Conservation (phyloP, 2,113 vertebrate genomes). For the Brevimyrus niger region DNA sequence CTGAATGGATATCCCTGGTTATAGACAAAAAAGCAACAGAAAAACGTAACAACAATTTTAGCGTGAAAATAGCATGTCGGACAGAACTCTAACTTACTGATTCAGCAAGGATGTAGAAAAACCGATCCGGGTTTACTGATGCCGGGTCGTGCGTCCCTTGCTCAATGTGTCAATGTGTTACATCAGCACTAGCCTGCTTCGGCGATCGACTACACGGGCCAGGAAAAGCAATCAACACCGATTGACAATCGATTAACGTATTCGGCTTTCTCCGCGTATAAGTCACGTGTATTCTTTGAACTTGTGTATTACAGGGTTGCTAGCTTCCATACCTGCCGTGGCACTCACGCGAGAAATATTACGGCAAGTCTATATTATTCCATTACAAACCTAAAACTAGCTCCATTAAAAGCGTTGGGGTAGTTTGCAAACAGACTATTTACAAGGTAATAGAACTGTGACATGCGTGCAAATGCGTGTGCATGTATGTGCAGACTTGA, state of each 20-base stretch:
- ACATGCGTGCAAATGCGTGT: too few relatives aligned
- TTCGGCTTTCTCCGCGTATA: background rate
- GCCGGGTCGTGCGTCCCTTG: background rate
- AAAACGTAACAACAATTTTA: background rate
- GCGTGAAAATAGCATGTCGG: background rate
- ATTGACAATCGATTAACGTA: background rate
- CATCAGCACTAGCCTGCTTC: slow-evolving; percentile 51
- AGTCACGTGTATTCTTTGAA: background rate
- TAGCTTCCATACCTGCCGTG: too few relatives aligned
- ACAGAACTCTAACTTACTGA: background rate
- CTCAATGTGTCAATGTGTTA: slow-evolving; percentile 43
- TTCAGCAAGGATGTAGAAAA: background rate
- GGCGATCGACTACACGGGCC: slow-evolving; percentile 27
- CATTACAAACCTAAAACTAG: too few relatives aligned
- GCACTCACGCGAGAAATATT: too few relatives aligned
- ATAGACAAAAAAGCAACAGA: background rate
- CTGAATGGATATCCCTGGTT: background rate
- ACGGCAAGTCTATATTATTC: too few relatives aligned
- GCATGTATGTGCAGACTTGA: too few relatives aligned
- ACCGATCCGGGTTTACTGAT: background rate
- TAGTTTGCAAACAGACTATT: too few relatives aligned
- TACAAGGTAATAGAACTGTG: too few relatives aligned
- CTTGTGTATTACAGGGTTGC: too few relatives aligned
- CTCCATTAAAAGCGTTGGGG: too few relatives aligned
- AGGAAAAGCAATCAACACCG: slow-evolving; percentile 23